Evolutionary conservation across 2,797 vertebrate genomes (phyloP).

Genomic region (Catharus ustulatus): DNA sequence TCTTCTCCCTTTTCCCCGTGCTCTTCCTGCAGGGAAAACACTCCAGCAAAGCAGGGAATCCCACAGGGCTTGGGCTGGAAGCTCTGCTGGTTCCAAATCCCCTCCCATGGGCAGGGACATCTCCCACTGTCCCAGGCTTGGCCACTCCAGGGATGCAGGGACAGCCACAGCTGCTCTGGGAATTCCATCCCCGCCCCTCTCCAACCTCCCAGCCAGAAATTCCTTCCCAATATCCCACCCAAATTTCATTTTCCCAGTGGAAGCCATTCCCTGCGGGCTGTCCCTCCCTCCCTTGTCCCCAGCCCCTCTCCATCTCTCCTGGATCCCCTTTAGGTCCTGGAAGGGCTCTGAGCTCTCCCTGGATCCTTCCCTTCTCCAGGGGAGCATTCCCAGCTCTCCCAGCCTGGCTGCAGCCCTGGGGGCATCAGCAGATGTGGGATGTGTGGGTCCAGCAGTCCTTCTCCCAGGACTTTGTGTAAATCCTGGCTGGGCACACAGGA

Average conservation of each 20-base stretch:
- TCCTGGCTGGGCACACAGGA: not conserved
- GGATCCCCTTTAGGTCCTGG: not conserved
- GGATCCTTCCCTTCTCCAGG: accelerated
- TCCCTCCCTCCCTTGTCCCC: not conserved
- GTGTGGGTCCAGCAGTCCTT: not conserved
- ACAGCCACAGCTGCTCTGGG: not conserved
- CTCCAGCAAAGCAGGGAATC: not conserved
- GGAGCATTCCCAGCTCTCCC: not conserved
- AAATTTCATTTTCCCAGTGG: not conserved
- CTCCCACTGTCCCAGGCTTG: accelerated
- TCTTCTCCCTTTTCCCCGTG: not conserved
- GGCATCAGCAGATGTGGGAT: not conserved
- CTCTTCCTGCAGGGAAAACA: not conserved
- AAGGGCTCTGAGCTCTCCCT: not conserved
- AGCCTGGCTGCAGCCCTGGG: not conserved
- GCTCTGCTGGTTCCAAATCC: not conserved
- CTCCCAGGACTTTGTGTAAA: not conserved
- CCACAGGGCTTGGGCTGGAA: not conserved
- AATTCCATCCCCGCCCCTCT: not conserved
- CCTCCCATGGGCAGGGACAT: not conserved
- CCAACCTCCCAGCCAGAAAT: not conserved
- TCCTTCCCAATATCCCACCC: not conserved
- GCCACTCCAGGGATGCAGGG: not conserved
- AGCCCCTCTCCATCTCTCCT: not conserved
- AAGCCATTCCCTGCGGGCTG: not conserved